Base-by-base conservation (phyloP, 2,888 invertebrate genomes). In the Drosophila algonquin region DNA sequence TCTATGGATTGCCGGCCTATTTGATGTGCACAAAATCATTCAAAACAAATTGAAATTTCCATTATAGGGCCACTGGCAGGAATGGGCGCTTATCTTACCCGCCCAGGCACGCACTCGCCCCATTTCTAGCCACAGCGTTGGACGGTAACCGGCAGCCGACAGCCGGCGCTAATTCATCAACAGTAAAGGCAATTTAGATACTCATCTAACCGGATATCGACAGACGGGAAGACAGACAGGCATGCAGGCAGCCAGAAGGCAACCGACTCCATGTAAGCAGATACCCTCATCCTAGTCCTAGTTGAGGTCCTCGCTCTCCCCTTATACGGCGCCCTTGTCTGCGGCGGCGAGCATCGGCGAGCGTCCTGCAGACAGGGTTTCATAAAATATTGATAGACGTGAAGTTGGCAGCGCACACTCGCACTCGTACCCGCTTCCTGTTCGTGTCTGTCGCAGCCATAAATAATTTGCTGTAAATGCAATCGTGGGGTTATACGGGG, bases 121-220 rank as follows among this genome's bases (percentile, higher is more conserved):
- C 73, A 48, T 51, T 64, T 45, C 64, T 30, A 40, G 3, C 16
- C 40, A 16, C 35, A 35, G 35, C 14, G 35, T 35, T 35, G 35
- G 32, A 46, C 35, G 51, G 44, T 18, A 30, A 24, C 46, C 30
- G 35, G 7, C 12, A 59, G 63, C 72, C 73, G 79, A 64, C 70
- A 76, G 73, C 80, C 84, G 70, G 87, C 76, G 78, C 85, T 86
- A 86, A 86, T 86, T 86, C 85, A 86, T 86, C 85, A 86, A 86
- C 80, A 86, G 85, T 81, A 81, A 82, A 87, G 88, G 89, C 87
- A 89, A 86, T 86, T 86, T 86, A 89, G 87, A 86, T 89, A 86
- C 87, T 87, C 89, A 86, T 89, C 87, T 89, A 87, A 80, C 85
- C 85, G 89, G 89, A 89, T 89, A 86, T 89, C 89, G 85, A 87